Evolutionary conservation across 2,113 vertebrate species (phyloP).

Genomic region (Oncorhynchus nerka): DNA sequence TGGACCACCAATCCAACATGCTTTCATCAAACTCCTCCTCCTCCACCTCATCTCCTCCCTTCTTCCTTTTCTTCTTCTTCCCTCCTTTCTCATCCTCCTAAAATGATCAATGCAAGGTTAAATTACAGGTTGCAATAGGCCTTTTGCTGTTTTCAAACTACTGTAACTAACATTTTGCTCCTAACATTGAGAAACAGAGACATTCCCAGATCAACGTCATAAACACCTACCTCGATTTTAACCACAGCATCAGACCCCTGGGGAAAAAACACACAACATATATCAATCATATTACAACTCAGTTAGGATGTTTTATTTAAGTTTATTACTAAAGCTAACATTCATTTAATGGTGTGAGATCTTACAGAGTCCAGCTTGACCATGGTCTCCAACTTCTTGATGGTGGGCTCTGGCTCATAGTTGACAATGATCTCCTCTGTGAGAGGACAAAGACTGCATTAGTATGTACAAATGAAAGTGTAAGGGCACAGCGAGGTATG

Average conservation of each 20-base stretch:
- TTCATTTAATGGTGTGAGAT: not conserved
- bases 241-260: conserved; percentile 93
- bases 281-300: conserved; percentile 30
- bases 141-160: not conserved
- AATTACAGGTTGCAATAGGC: not conserved
- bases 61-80: conserved; percentile 85
- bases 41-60: conserved; percentile 77
- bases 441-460: conserved; percentile 82
- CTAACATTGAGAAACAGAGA: not conserved
- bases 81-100: conserved; percentile 76
- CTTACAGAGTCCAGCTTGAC: conserved; percentile 95
- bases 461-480: conserved; percentile 59
- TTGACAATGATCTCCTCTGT: conserved; percentile 90
- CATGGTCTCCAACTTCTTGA: conserved; percentile 93
- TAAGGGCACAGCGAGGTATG: not conserved
- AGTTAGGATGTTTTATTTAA: not conserved
- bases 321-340: not conserved
- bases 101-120: conserved; percentile 35
- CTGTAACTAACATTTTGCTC: too few relatives aligned
- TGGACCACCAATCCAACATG: conserved; percentile 98
- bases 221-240: conserved; percentile 90
- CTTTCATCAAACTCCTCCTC: conserved; percentile 91
- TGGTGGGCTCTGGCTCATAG: conserved; percentile 79
- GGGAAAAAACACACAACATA: conserved; percentile 51
- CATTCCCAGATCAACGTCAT: not conserved